Evolutionary conservation across 2,797 vertebrate species (phyloP).

Genomic region (Sebastiscus tertius): DNA sequence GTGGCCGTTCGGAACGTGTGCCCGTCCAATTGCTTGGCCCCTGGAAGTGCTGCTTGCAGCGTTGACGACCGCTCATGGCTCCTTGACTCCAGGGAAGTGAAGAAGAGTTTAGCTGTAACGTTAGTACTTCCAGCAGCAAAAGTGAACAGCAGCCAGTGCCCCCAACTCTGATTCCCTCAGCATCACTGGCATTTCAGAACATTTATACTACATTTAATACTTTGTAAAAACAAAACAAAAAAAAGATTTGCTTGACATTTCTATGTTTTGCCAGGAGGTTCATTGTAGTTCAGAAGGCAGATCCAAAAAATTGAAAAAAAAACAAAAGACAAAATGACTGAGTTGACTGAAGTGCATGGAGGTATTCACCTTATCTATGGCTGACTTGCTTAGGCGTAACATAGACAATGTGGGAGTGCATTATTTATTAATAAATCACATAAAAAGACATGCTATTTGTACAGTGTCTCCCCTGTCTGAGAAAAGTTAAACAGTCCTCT

Average conservation of each 20-base stretch:
- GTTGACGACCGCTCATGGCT: too few species aligned
- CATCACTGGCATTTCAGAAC: not conserved
- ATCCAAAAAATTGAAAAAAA: not conserved
- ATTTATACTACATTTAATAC: too few species aligned
- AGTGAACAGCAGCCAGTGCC: too few species aligned
- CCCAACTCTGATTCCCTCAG: not conserved
- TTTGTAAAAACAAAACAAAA: too few species aligned
- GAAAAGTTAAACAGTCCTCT: conserved; percentile 30
- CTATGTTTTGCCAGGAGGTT: not conserved
- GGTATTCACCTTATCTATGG: not conserved
- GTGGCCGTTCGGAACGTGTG: too few species aligned
- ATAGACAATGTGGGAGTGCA: not conserved
- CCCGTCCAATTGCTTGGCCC: accelerated
- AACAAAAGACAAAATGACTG: not conserved
- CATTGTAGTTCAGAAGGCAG: not conserved
- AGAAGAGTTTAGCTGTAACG: too few species aligned
- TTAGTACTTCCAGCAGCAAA: too few species aligned
- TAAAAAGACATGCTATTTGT: not conserved
- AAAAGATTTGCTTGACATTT: not conserved
- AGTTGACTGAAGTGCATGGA: not conserved
- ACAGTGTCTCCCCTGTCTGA: conserved; percentile 4
- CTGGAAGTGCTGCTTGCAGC: too few species aligned
- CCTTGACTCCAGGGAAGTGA: too few species aligned
- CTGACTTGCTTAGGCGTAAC: not conserved
- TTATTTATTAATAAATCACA: conserved; percentile 31